Evolutionary conservation across 2,113 vertebrate genomes (phyloP), one percentile per base, ranked within the genome.

Genomic region (Thryonomys swinderianus): DNA sequence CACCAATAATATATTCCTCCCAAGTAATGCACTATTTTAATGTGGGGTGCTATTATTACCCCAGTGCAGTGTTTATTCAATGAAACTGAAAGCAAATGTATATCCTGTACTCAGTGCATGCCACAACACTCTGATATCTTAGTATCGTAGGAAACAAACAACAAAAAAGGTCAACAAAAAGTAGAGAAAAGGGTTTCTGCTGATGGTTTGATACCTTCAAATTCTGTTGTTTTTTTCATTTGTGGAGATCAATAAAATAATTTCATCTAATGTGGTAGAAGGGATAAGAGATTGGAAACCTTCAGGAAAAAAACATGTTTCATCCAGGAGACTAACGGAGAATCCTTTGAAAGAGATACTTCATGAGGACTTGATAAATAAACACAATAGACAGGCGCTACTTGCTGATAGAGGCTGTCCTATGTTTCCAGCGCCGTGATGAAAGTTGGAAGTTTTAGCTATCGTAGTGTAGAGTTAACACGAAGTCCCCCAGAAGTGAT

Each of bases 141-240:
- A 55, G 20, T 59, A 37, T 67, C 42, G 27, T 20, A 21, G 45
- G 53, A 76, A 76, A 23, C 48, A 48, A 62, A 86, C 69, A 86
- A 5, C 88, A n/a, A 69, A 91, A 85, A 4, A 90, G 27, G 59
- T 25, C 53, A 73, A 74, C 40, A 67, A 64, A 45, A 79, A 85
- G 13, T 25, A 78, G 11, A 94, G 34, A 11, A 25, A 73, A 93
- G 17, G 51, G 16, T 90, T 93, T 91, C 8, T 81, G 40, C 61
- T 32, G 42, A 32, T n/a, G 69, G 23, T 40, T n/a, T 87, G 61
- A 17, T 87, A 64, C n/a, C 27, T 95, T 57, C 32, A 79, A 87
- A 92, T 67, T 80, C 21, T 53, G 37, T 82, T 89, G 20, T 59
- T 92, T 96, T 51, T 83, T 73, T 51, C 25, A 59, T 78, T 92